Evolutionary conservation across 1,140 invertebrate genomes (phyloP), one percentile per base, ranked within the genome.

Genomic region (Calephelis nemesis): DNA sequence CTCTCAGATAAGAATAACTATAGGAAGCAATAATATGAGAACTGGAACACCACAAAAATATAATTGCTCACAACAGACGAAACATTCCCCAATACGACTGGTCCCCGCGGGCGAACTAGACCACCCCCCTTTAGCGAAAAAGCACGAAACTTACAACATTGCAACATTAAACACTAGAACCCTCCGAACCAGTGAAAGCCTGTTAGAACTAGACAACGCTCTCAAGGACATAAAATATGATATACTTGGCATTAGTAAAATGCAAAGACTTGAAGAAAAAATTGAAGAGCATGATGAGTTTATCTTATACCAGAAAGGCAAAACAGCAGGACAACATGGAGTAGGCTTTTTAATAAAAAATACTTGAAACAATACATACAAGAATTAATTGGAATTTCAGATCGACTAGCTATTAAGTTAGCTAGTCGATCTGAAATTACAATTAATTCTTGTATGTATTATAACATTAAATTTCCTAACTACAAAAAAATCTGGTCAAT

Each of bases 291-390:
- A 45, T 12, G 7, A 15, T 9, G 60, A 62, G 7, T 62, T 42
- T 9, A 45, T 62, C 30, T n/a, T 62, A 8, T 30, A 45, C 60
- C 30, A 62, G n/a, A 62, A 45, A 62, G n/a, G 60, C 6, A 30
- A 62, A 39, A 42, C 5, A 54, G 50, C 30, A 12, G 60, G 60
- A n/a, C 60, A 42, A 12, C 40, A 62, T n/a, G 30, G 11, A 62
- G 60, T 62, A 19, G 60, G 42, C 30, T 62, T 62, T 12, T 6
- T 62, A 62, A 19, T 19, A 19, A 19, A 19, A 19, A 19, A 19
- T 19, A 19, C 19, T 19, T 19, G 19, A 19, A 19, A 19, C 19
- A 19, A 19, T 19, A 19, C 19, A 19, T 19, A 19, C 19, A 19
- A 19, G 19, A 19, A 19, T 19, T 19, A 19, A 19, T 19, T 19